Base-by-base conservation (phyloP, 2,797 vertebrate genomes). In the Trachurus trachurus region DNA sequence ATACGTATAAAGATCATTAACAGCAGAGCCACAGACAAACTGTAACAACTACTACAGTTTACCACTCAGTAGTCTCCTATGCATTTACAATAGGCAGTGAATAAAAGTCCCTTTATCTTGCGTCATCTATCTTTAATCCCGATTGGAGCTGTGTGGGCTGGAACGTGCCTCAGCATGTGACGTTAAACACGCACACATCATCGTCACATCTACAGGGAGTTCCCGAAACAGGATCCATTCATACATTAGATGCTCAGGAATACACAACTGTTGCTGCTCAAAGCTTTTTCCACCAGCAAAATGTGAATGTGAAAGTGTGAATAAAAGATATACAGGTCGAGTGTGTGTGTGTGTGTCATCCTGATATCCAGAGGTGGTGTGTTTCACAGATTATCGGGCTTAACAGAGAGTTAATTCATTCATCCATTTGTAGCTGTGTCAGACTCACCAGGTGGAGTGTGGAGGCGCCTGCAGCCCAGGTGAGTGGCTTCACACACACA, bases 381-480 rank as follows among this genome's bases (percentile, higher is more conserved):
- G 44, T 17, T 45, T 4, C 15, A 45, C 44, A 45, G 5, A 16
- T 45, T 17, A 16, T 5, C 15, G 44, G 15, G 44, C 6, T 5
- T 45, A 15, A 45, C 8, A 40, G 3, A 19, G 1, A 19, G 44
- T 12, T 2, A 0, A n/a, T 21, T 26, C 6, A n/a, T 0, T 13
- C 31, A 34, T 34, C 6, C 31, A 1, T n/a, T 16, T 73, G 66
- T n/a, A 12, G 22, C 13, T 17, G 17, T 52, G 40, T 71, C 15
- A 73, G 80, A 73, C 81, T 91, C 42, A 91, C 87, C 81, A 59
- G 78, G 49, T 78, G 44, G 54, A 72, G 47, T 1, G 53, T 44
- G 64, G 69, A 44, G 68, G 72, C 31, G 13, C 67, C 70, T 75
- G 63, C 71, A 75, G 80, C 45, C 40, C 75, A 65, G 80, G 52